Evolutionary conservation across 2,113 vertebrate species (phyloP).

Genomic region (Sinocyclocheilus maitianheensis): DNA sequence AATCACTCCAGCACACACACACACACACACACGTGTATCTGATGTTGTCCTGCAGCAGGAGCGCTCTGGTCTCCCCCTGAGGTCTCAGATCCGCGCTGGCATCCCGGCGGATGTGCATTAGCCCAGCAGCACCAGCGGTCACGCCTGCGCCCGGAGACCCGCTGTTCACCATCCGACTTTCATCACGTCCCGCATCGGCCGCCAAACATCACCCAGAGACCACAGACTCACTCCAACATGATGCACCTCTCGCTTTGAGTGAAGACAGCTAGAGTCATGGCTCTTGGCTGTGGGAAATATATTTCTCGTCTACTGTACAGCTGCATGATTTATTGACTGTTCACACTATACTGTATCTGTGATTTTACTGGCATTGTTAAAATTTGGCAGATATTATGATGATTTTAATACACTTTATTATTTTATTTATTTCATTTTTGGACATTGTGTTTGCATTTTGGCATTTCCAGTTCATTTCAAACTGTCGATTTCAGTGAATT

Average conservation of each 20-base stretch:
- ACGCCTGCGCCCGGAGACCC: slow-evolving; percentile 51
- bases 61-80: slow-evolving; percentile 49
- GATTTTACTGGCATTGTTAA: background rate
- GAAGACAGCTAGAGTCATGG: background rate
- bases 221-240: slow-evolving; percentile 60
- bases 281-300: background rate
- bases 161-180: slow-evolving; percentile 58
- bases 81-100: slow-evolving; percentile 1
- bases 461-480: background rate
- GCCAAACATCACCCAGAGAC: slow-evolving; percentile 65
- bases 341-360: background rate
- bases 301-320: background rate
- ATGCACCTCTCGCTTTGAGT: slow-evolving; percentile 38
- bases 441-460: background rate
- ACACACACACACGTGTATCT: background rate
- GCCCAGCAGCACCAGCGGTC: slow-evolving; percentile 47
- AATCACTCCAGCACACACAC: background rate
- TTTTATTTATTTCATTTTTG: background rate
- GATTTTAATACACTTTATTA: background rate
- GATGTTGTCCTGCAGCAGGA: slow-evolving; percentile 43
- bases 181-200: slow-evolving; percentile 63
- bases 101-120: slow-evolving; percentile 33
- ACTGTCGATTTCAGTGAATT: background rate
- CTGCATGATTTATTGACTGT: background rate
- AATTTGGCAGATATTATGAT: background rate